A percentile compares a stretch with the other conserved stretches of the same genome.
Conservation (phyloP, 2,113 vertebrate genomes). For the Eretmochelys imbricata region DNA sequence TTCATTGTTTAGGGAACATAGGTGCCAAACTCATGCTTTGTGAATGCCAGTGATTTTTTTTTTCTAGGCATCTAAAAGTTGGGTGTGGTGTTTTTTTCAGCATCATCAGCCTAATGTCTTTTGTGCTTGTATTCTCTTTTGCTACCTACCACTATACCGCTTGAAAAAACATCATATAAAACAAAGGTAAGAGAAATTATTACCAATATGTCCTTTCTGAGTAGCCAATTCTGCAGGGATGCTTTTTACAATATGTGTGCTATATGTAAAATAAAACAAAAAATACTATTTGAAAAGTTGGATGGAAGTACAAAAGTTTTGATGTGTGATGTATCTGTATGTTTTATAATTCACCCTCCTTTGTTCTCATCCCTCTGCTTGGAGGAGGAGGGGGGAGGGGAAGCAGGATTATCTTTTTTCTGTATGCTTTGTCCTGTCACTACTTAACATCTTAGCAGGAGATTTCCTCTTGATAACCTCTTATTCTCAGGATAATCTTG, state of each 20-base stretch:
- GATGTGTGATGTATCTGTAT: neutral
- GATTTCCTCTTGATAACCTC: accelerated
- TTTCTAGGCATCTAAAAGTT: neutral
- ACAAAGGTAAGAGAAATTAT: neutral
- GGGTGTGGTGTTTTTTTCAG: neutral
- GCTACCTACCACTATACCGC: neutral
- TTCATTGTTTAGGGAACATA: neutral
- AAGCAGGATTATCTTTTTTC: neutral
- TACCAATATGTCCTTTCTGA: neutral
- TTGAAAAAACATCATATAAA: neutral
- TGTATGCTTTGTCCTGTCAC: neutral
- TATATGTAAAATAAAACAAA: neutral
- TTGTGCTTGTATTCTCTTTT: neutral
- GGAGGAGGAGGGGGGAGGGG: neutral
- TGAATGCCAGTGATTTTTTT: neutral
- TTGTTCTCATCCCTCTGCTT: neutral
- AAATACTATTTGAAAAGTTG: neutral
- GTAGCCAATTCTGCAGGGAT: neutral
- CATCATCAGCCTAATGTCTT: neutral
- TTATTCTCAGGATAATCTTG: neutral
- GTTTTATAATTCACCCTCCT: neutral
- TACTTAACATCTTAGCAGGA: neutral
- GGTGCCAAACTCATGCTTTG: neutral
- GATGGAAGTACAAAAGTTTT: neutral
- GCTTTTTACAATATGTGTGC: neutral